phyloP scores from a whole-genome alignment of 2,113 vertebrate genomes.

The Rousettus leschenaultii region DNA sequence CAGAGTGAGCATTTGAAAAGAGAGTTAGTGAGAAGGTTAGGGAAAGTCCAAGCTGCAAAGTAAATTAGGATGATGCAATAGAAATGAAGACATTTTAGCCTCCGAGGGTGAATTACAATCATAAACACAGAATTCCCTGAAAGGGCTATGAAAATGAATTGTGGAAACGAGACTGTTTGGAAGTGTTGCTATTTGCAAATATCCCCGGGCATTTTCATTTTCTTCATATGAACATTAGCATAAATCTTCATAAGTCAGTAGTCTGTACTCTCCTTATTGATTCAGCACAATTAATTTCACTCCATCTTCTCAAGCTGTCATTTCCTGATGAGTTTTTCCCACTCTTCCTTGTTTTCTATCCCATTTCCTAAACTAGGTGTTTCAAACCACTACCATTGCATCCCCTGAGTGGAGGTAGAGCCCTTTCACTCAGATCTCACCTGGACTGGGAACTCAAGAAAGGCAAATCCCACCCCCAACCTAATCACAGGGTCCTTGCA shows the following conservation, averaged over 20 bases:
- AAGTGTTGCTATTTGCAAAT: constrained; percentile 11
- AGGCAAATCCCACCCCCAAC: neutral
- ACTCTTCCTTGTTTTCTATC: neutral
- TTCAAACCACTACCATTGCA: neutral
- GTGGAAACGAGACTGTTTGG: neutral
- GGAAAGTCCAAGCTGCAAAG: neutral
- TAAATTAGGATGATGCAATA: neutral
- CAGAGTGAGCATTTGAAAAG: neutral
- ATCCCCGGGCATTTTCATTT: constrained; percentile 30
- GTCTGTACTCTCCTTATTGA: neutral
- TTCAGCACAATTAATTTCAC: constrained; percentile 38
- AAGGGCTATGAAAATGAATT: constrained; percentile 17
- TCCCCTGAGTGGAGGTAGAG: neutral
- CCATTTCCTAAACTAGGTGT: neutral
- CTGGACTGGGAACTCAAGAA: neutral
- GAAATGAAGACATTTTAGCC: neutral
- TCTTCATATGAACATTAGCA: constrained; percentile 19
- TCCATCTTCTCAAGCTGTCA: constrained; percentile 23
- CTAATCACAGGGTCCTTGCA: neutral
- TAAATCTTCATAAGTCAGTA: neutral
- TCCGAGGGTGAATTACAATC: neutral
- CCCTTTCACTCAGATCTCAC: neutral
- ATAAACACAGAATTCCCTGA: neutral
- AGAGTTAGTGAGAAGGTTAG: neutral
- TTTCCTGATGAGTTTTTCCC: neutral